Conservation (phyloP, 2,113 vertebrate genomes). For the Perca fluviatilis region DNA sequence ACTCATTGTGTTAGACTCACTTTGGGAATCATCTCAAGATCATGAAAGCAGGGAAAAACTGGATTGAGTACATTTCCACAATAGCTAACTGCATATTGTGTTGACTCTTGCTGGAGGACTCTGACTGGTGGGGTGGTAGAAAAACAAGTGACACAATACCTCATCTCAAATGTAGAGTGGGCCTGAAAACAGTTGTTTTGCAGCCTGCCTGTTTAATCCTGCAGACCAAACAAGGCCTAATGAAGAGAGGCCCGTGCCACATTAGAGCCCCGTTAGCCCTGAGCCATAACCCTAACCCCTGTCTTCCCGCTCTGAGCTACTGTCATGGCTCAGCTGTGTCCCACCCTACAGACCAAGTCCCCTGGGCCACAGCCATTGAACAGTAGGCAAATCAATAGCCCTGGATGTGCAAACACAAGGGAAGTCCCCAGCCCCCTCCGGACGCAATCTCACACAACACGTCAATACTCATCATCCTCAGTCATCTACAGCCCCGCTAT, state of each 20-base stretch:
- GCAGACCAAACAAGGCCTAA: slow-evolving; percentile 44
- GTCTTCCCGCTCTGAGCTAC: slow-evolving; percentile 35
- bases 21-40: slow-evolving; percentile 12
- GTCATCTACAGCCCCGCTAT: slow-evolving; percentile 61
- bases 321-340: slow-evolving; percentile 36
- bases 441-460: slow-evolving; percentile 76
- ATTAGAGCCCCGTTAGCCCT: slow-evolving; percentile 51
- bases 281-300: slow-evolving; percentile 38
- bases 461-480: slow-evolving; percentile 83
- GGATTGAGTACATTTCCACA: slow-evolving; percentile 7
- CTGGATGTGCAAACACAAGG: slow-evolving; percentile 78
- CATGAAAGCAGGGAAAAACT: slow-evolving; percentile 20
- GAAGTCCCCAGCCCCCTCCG: slow-evolving; percentile 77
- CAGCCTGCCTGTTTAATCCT: slow-evolving; percentile 15
- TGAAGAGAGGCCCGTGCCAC: slow-evolving; percentile 43
- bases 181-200: slow-evolving; percentile 35
- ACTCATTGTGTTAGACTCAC: slow-evolving; percentile 1
- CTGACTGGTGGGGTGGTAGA: slow-evolving; percentile 2
- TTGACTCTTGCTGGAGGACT: neutral
- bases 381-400: slow-evolving; percentile 76
- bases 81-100: neutral
- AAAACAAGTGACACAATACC: slow-evolving; percentile 15
- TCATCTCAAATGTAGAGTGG: slow-evolving; percentile 13
- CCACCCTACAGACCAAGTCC: slow-evolving; percentile 52
- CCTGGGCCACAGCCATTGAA: slow-evolving; percentile 76